Evolutionary conservation across 2,113 vertebrate species (phyloP).

Genomic region (Bufo bufo): DNA sequence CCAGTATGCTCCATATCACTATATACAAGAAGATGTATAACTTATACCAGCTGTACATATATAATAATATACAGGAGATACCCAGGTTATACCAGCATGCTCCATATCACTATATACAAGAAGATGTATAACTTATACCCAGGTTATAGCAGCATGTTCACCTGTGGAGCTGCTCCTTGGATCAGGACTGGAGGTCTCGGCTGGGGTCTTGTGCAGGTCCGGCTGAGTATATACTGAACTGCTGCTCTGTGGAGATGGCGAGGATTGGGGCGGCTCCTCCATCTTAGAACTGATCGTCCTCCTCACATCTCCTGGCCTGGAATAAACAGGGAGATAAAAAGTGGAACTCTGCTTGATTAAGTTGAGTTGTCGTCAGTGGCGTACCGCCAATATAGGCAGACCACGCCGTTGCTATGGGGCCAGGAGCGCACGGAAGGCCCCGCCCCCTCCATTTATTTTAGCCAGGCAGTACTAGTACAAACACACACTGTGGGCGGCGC

Average conservation of each 20-base stretch:
- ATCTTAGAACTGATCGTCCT: rapidly evolving
- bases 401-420: not conserved
- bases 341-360: not conserved
- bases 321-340: rapidly evolving
- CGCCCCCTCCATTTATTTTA: not conserved
- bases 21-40: too few species aligned
- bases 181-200: not conserved
- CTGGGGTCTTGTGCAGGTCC: not conserved
- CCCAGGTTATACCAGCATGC: too few species aligned
- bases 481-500: too few species aligned
- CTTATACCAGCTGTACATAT: too few species aligned
- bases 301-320: conserved; percentile 22
- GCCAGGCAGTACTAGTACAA: too few species aligned
- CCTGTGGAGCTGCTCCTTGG: rapidly evolving
- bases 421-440: too few species aligned
- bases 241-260: not conserved
- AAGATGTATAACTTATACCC: not conserved
- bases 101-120: too few species aligned
- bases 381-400: too few species aligned
- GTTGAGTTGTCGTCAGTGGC: too few species aligned
- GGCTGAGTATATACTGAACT: not conserved
- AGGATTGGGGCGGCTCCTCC: rapidly evolving
- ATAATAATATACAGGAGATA: too few species aligned
- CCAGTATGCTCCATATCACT: too few species aligned
- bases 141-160: not conserved